Percentiles rank a stretch among this genome's conserved stretches.
These are phyloP conservation scores for Hyphantria cunea DNA, from an alignment of 1,140 invertebrate genomes.

Conservation along the genomic window DNA sequence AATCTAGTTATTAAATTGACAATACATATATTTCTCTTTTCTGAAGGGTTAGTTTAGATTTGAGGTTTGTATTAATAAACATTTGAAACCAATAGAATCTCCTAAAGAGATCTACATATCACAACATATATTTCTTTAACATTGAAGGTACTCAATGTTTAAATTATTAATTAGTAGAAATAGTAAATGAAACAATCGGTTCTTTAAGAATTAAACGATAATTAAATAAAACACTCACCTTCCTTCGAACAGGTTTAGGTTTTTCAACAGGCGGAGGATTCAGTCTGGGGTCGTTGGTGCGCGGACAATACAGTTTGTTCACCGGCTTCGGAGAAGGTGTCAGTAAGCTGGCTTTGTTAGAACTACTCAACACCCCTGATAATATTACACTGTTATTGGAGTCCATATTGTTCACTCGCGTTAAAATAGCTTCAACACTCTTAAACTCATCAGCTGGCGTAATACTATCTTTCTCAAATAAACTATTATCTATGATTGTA, in stretches of 20 bases:
- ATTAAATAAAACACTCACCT: conserved; percentile 51
- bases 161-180: too few relatives aligned
- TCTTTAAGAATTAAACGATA: too few relatives aligned
- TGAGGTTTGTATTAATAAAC: too few relatives aligned
- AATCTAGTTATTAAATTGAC: too few relatives aligned
- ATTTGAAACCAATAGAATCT: too few relatives aligned
- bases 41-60: too few relatives aligned
- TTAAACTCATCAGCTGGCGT: conserved; percentile 72
- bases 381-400: conserved; percentile 77
- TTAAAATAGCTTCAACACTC: conserved; percentile 77
- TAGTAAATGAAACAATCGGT: too few relatives aligned
- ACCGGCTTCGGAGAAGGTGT: conserved; percentile 38
- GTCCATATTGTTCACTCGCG: conserved; percentile 79
- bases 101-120: too few relatives aligned
- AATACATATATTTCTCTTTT: too few relatives aligned
- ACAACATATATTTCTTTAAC: too few relatives aligned
- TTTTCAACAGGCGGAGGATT: conserved; percentile 75
- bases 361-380: conserved; percentile 69
- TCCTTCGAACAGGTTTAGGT: conserved; percentile 76
- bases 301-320: conserved; percentile 48
- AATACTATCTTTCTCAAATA: conserved; percentile 70
- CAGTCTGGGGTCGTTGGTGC: conserved; percentile 67
- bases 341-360: conserved; percentile 44
- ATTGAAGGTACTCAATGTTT: too few relatives aligned
- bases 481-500: conserved; percentile 74